phyloP scores from a whole-genome alignment of 2,113 vertebrate species.

The Anguilla japonica region DNA sequence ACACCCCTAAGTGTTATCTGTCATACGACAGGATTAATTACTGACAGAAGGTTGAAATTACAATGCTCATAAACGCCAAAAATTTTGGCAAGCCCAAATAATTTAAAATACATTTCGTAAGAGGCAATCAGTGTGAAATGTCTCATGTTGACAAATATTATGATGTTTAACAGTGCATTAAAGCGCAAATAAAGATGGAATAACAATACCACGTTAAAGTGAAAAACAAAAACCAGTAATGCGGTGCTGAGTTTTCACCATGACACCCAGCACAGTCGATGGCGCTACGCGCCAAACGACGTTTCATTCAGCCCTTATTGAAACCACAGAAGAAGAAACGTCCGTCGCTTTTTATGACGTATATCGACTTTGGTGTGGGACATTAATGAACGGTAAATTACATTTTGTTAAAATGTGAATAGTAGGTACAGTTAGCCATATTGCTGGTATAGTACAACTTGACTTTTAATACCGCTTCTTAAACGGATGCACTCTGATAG shows the following conservation, averaged over 20 bases:
- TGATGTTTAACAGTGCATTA: too few species aligned
- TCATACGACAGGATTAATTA: too few species aligned
- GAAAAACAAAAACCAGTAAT: background rate
- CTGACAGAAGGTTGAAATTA: too few species aligned
- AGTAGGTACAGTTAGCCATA: background rate
- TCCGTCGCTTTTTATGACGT: slow-evolving; percentile 51
- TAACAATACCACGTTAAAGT: background rate
- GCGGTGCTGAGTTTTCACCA: background rate
- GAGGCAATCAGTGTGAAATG: too few species aligned
- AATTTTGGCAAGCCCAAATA: too few species aligned
- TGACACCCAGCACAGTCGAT: background rate
- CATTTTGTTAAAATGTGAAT: background rate
- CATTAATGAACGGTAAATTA: slow-evolving; percentile 37
- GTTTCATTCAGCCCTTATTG: background rate
- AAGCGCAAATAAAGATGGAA: too few species aligned
- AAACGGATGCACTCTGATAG: background rate
- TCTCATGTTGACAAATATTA: too few species aligned
- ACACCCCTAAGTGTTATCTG: too few species aligned
- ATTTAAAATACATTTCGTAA: too few species aligned
- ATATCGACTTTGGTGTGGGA: slow-evolving; percentile 57
- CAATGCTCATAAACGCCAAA: too few species aligned
- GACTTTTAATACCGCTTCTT: background rate
- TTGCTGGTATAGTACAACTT: too few species aligned
- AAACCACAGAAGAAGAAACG: background rate
- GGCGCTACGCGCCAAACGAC: background rate